Conservation (phyloP, 2,113 vertebrate genomes). For the Pteruthius melanotis region DNA sequence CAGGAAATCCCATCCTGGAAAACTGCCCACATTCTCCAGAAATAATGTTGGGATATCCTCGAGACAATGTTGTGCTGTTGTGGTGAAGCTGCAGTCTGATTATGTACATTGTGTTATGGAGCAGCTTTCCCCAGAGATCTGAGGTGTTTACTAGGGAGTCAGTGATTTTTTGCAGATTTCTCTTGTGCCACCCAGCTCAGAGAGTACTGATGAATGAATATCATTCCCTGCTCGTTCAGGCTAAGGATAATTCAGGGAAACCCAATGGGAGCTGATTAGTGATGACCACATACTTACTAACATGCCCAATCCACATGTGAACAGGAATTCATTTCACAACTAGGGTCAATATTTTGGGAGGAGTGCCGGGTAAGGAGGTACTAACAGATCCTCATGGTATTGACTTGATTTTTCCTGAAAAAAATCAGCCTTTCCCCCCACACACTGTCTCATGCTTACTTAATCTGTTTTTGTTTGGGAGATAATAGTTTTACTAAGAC, state of each 20-base stretch:
- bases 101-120: neutral
- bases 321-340: neutral
- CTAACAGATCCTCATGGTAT: neutral
- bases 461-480: neutral
- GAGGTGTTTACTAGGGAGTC: neutral
- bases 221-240: neutral
- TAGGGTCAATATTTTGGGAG: neutral
- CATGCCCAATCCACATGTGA: neutral
- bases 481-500: neutral
- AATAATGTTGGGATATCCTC: neutral
- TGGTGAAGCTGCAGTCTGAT: neutral
- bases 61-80: neutral
- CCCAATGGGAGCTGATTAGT: neutral
- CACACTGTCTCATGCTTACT: fast-evolving
- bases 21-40: neutral
- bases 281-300: neutral
- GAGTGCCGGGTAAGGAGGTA: neutral
- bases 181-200: neutral
- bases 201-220: neutral
- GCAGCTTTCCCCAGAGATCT: neutral
- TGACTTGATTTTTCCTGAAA: neutral
- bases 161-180: neutral
- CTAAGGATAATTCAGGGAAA: neutral
- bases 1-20: neutral
- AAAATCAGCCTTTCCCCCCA: neutral